These are phyloP conservation scores for Emmelina monodactyla DNA, from an alignment of 2,888 invertebrate genomes.

Conservation along the genomic window DNA sequence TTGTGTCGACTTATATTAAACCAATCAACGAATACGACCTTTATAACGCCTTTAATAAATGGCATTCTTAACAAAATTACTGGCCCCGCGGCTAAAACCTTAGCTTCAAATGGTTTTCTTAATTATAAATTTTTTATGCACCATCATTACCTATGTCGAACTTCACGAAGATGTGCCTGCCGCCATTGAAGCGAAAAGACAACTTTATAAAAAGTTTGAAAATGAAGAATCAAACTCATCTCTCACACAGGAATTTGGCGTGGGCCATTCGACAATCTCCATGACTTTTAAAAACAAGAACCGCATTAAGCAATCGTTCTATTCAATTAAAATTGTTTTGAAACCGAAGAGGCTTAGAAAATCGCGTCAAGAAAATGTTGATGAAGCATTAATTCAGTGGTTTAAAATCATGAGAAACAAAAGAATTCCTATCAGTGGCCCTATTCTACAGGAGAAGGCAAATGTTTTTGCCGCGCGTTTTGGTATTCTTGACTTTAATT, in stretches of 20 bases:
- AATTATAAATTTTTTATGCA: too few relatives aligned
- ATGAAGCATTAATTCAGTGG: constrained; percentile 11
- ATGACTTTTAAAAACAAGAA: constrained; percentile 9
- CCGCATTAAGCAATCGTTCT: constrained; percentile 6
- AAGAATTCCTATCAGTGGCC: constrained; percentile 5
- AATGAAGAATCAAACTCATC: constrained; percentile 14
- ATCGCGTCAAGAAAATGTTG: constrained; percentile 10
- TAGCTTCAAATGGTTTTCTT: too few relatives aligned
- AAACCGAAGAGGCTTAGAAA: constrained; percentile 12
- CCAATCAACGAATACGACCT: too few relatives aligned
- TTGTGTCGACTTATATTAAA: too few relatives aligned
- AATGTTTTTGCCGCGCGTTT: constrained; percentile 14
- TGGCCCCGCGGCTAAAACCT: too few relatives aligned
- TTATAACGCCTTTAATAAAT: too few relatives aligned
- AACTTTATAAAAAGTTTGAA: too few relatives aligned
- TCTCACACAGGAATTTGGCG: constrained; percentile 15
- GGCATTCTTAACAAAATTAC: too few relatives aligned
- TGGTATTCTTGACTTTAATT: constrained; percentile 13
- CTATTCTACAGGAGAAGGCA: constrained; percentile 3
- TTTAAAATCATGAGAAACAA: constrained; percentile 9
- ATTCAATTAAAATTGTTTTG: constrained; percentile 11
- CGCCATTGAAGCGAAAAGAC: too few relatives aligned
- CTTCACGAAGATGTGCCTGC: too few relatives aligned
- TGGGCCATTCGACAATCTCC: constrained; percentile 16
- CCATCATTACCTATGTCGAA: too few relatives aligned